Evolutionary conservation across 2,113 vertebrate species (phyloP).

Genomic region (Rhizomys pruinosus): DNA sequence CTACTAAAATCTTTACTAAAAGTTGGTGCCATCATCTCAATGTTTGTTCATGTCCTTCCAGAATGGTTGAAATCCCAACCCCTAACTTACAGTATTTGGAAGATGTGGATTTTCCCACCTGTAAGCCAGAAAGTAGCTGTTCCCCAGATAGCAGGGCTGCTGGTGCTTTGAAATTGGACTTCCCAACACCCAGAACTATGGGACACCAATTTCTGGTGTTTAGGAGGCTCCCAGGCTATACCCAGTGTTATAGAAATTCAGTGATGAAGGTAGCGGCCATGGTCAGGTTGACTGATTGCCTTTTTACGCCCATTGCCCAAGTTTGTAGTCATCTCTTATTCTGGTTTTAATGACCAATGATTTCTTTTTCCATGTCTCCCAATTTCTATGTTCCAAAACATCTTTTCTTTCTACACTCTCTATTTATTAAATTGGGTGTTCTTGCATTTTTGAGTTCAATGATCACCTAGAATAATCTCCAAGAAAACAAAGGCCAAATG

Average conservation of each 20-base stretch:
- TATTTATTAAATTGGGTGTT: slow-evolving; percentile 40
- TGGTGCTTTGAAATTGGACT: not conserved
- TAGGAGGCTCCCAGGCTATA: not conserved
- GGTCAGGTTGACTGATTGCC: not conserved
- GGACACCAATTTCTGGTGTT: not conserved
- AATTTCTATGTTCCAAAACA: slow-evolving; percentile 35
- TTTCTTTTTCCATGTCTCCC: not conserved
- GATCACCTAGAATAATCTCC: not conserved
- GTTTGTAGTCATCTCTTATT: not conserved
- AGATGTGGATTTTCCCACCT: not conserved
- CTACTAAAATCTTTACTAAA: not conserved
- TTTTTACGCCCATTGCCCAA: not conserved
- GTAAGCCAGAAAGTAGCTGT: not conserved
- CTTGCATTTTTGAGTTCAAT: not conserved
- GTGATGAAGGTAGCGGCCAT: not conserved
- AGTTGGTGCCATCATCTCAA: not conserved
- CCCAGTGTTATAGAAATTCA: not conserved
- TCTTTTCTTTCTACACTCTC: slow-evolving; percentile 25
- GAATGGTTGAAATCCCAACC: not conserved
- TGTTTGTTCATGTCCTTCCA: not conserved
- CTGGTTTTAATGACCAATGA: not conserved
- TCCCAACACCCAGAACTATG: not conserved
- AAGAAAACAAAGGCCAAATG: slow-evolving; percentile 16
- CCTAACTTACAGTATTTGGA: not conserved
- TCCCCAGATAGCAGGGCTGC: not conserved